These are phyloP conservation scores for Tachina fera DNA, from an alignment of 2,888 invertebrate genomes.

Conservation along the genomic window DNA sequence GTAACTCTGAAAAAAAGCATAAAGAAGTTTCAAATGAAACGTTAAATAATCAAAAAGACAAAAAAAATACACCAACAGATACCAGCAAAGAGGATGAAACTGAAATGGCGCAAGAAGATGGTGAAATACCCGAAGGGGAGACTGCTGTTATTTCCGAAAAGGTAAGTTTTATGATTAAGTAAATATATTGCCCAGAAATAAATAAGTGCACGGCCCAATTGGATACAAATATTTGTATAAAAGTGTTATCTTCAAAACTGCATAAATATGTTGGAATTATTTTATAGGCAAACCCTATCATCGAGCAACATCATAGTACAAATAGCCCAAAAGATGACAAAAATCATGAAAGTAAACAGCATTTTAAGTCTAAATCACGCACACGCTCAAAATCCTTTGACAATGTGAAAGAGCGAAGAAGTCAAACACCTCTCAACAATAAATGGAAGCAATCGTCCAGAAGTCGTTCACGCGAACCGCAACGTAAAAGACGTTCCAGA, in stretches of 20 bases:
- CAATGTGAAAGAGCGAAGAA: background rate
- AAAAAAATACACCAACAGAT: background rate
- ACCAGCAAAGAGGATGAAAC: background rate
- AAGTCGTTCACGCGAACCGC: slow-evolving; percentile 44
- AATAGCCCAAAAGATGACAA: background rate
- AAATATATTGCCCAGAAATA: too few species aligned
- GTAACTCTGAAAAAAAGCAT: background rate
- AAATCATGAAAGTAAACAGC: background rate
- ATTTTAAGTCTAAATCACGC: slow-evolving; percentile 28
- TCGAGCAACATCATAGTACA: background rate
- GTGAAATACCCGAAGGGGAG: slow-evolving; percentile 30
- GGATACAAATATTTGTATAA: background rate
- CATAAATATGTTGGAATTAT: background rate
- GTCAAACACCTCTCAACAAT: background rate
- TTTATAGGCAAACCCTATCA: slow-evolving; percentile 16
- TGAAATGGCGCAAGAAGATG: slow-evolving; percentile 25
- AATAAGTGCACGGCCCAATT: too few species aligned
- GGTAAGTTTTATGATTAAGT: slow-evolving; percentile 3
- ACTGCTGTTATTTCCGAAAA: background rate
- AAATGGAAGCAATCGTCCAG: slow-evolving; percentile 5
- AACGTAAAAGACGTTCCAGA: slow-evolving; percentile 50
- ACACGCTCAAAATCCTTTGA: background rate
- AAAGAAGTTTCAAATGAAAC: background rate
- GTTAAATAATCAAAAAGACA: background rate
- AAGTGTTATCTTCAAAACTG: background rate